Conservation (phyloP, 2,113 vertebrate genomes). For the Mormyrus iriodes region DNA sequence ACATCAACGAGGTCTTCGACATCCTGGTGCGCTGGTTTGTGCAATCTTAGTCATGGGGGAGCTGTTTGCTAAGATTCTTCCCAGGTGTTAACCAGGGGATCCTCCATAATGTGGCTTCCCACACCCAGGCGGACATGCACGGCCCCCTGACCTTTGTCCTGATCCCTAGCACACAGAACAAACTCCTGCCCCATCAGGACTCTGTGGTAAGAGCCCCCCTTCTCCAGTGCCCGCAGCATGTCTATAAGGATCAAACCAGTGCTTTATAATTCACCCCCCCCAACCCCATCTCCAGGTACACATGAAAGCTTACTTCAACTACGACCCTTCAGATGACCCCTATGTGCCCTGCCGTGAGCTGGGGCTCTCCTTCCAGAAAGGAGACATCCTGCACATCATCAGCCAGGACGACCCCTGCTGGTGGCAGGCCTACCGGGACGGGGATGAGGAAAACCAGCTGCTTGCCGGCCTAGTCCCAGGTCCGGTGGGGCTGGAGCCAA, state of each 20-base stretch:
- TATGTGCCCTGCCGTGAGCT: slow-evolving; percentile 90
- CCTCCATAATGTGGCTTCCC: background rate
- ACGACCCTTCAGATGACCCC: slow-evolving; percentile 89
- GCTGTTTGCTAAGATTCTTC: background rate
- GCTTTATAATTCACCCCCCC: background rate
- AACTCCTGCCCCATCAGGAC: slow-evolving; percentile 71
- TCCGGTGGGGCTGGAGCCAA: slow-evolving; percentile 37
- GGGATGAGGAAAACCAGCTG: slow-evolving; percentile 88
- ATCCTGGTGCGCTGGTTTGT: slow-evolving; percentile 66
- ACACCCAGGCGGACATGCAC: slow-evolving; percentile 83
- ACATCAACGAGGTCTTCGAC: slow-evolving; percentile 92
- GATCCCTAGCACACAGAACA: slow-evolving; percentile 84
- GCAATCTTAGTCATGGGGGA: background rate
- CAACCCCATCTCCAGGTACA: slow-evolving; percentile 77
- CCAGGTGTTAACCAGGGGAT: background rate
- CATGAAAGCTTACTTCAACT: slow-evolving; percentile 87
- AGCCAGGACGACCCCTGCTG: slow-evolving; percentile 95
- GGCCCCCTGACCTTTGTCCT: slow-evolving; percentile 89
- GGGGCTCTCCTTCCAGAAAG: slow-evolving; percentile 88
- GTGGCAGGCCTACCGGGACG: slow-evolving; percentile 96
- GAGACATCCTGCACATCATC: slow-evolving; percentile 91
- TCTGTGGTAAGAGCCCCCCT: slow-evolving; percentile 76
- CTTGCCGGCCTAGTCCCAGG: slow-evolving; percentile 92
- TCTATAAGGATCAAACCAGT: background rate
- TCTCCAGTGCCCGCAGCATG: background rate